Conservation (phyloP, 2,113 vertebrate genomes). For the Trogon melanurus region DNA sequence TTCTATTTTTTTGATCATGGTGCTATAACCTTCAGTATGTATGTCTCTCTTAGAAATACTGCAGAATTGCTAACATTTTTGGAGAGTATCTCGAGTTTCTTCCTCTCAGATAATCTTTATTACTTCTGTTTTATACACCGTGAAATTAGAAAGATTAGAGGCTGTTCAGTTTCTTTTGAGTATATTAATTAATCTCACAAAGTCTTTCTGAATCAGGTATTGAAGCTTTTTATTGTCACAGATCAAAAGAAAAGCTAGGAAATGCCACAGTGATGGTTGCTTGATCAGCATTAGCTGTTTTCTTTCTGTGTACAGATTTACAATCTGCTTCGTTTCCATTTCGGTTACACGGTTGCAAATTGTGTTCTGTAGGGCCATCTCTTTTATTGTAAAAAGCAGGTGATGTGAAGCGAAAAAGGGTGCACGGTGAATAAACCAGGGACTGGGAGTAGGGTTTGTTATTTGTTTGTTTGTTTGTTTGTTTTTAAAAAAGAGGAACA, state of each 20-base stretch:
- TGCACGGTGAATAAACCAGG: background rate
- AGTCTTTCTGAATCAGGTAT: background rate
- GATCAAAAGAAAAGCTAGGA: background rate
- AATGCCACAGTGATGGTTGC: background rate
- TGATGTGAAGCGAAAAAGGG: background rate
- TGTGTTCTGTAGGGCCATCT: background rate
- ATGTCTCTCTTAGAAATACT: background rate
- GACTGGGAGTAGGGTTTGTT: background rate
- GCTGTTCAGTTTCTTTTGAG: background rate
- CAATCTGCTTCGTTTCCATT: background rate
- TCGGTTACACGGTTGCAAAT: background rate
- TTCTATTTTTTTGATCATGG: background rate
- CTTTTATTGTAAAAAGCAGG: background rate
- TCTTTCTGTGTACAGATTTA: fast-evolving
- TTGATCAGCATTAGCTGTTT: background rate
- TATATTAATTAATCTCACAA: background rate
- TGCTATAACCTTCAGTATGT: background rate
- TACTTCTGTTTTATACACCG: constrained; percentile 8
- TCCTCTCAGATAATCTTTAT: background rate
- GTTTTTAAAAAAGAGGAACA: too few species aligned
- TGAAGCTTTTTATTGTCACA: background rate
- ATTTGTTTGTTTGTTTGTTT: too few species aligned
- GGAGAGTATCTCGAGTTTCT: background rate
- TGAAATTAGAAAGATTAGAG: constrained; percentile 42
- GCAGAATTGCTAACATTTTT: background rate